Base-by-base conservation (phyloP, 2,797 vertebrate species). In the Heterohyrax brucei region DNA sequence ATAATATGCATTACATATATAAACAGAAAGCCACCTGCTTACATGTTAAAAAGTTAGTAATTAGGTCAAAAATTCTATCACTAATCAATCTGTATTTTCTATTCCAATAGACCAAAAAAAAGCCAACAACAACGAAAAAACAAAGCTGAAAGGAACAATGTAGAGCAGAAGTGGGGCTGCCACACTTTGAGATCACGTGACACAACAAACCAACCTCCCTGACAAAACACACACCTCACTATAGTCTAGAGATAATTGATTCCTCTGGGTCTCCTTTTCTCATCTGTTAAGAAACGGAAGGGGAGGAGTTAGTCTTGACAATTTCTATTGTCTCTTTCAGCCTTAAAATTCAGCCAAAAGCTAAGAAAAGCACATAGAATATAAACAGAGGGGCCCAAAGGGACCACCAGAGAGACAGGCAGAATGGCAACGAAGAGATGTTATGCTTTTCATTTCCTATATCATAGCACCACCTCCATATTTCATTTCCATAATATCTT, bases 401-500 rank as follows among this genome's bases (percentile, higher is more conserved):
- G 56, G 30, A 78, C 39, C 33, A 82, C 30, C 72, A 59, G 21
- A 56, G 44, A 96, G 80, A 86, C 44, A 89, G 53, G 64, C 89
- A 83, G 66, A 24, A 86, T 24, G 6, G 50, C 33, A 92, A 79
- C 73, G 39, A 95, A 78, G 72, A 72, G 24, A 64, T 28, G 77
- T 81, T 72, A 89, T 82, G 70, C 75, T 91, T 87, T 96, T 84
- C 87, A 76, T 77, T 87, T 82, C n/a, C 56, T 44, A 3, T 62
- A 83, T 93, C 80, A 39, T 68, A 76, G 66, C 44, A 56, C 59
- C 81, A 59, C 77, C 48, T 81, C 93, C 66, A 21, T 48, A 81
- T 79, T 97, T 93, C 81, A 62, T 89, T 93, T 91, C 78, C 75
- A 88, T 90, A 96, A 90, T 44, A 88, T 62, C 91, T 33, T 48